Evolutionary conservation across 2,797 vertebrate species (phyloP).

Genomic region (Pogoniulus pusillus): DNA sequence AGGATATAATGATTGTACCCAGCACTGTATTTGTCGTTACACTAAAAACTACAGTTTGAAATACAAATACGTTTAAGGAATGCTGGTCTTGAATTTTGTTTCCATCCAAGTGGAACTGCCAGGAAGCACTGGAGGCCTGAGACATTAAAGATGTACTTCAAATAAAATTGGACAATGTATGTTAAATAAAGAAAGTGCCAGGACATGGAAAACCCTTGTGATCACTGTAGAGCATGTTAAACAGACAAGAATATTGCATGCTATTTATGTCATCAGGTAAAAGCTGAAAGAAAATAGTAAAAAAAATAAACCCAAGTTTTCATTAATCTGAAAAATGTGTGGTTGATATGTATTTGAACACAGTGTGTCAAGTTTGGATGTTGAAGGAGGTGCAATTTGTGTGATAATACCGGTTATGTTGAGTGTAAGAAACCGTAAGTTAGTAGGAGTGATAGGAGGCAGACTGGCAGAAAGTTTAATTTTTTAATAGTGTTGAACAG

Average conservation of each 20-base stretch:
- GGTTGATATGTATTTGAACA: background rate
- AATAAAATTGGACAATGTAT: constrained; percentile 31
- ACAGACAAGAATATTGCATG: background rate
- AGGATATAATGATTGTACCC: background rate
- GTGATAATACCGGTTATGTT: background rate
- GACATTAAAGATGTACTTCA: constrained; percentile 26
- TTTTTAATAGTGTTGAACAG: background rate
- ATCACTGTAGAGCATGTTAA: constrained; percentile 12
- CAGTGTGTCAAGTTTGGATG: background rate
- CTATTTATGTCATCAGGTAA: constrained; percentile 16
- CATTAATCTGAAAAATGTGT: background rate
- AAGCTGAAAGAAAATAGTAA: constrained; percentile 3
- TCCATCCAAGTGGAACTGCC: constrained; percentile 28
- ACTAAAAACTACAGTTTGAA: background rate
- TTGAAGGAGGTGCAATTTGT: background rate
- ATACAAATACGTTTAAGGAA: constrained; percentile 23
- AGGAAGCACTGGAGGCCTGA: constrained; percentile 21
- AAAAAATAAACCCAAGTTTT: background rate
- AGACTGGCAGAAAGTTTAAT: background rate
- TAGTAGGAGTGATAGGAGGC: background rate
- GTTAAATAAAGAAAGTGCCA: constrained; percentile 40
- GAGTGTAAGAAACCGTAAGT: background rate
- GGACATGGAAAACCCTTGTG: background rate
- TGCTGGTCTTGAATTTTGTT: constrained; percentile 21
- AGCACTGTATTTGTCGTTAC: background rate